Percentiles rank a stretch among this genome's conserved stretches.
These are phyloP conservation scores for Plectus sambesii DNA, from an alignment of 1,140 invertebrate genomes.

Conservation along the genomic window DNA sequence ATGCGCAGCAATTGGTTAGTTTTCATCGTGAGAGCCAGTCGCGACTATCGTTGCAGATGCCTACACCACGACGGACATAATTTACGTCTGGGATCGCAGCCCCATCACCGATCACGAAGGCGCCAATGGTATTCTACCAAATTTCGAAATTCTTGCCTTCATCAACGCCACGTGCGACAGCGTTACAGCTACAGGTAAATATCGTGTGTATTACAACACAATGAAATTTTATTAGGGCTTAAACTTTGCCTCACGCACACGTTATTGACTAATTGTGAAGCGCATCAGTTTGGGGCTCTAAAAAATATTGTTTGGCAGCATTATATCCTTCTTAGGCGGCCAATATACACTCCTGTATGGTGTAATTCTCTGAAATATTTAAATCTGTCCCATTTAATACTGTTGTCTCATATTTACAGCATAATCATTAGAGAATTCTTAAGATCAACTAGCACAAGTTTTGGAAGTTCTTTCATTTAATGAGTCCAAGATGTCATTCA, in stretches of 20 bases:
- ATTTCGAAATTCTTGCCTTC: slow-evolving; percentile 23
- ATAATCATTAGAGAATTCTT: neutral
- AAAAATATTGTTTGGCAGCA: neutral
- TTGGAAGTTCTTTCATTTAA: too few species aligned
- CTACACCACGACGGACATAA: slow-evolving; percentile 81
- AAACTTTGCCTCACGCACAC: too few species aligned
- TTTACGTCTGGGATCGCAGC: slow-evolving; percentile 79
- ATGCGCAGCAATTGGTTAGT: neutral
- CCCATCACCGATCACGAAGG: slow-evolving; percentile 69
- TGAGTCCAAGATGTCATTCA: too few species aligned
- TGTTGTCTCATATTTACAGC: neutral
- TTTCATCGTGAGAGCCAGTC: neutral
- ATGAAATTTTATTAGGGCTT: too few species aligned
- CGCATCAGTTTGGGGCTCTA: neutral
- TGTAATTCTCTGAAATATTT: neutral
- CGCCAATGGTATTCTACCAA: slow-evolving; percentile 27
- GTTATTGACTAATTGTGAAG: neutral
- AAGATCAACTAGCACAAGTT: too few species aligned
- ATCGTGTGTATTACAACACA: too few species aligned
- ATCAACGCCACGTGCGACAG: slow-evolving; percentile 25
- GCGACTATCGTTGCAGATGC: slow-evolving; percentile 60
- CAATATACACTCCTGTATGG: neutral
- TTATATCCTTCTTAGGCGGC: neutral
- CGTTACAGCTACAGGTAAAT: slow-evolving; percentile 20
- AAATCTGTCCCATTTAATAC: neutral